Evolutionary conservation across 2,797 vertebrate species (phyloP), one percentile per base, ranked within the genome.

Genomic region (Ceryle rudis): DNA sequence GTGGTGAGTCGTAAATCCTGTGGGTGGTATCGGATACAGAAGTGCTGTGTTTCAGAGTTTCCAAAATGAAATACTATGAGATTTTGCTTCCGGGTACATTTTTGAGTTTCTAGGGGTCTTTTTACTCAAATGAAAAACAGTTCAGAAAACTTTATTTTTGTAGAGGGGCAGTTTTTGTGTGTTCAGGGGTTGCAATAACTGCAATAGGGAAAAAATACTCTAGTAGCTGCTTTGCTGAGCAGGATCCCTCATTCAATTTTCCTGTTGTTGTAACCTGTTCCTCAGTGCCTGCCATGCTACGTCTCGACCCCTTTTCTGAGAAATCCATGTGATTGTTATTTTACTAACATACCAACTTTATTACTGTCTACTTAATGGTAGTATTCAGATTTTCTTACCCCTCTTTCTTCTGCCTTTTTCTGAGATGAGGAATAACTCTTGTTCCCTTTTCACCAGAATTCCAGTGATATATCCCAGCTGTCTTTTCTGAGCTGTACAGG

Each of bases 261-360:
- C 31, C 28, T 72, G 22, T 49, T 67, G 39, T 42, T 52, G 11
- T 69, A 18, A 44, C 8, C 25, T 72, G 7, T 73, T 83, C 39
- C 26, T 86, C 39, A 42, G 35, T 42, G 57, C 8, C 11, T 66
- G 15, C 31, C 1, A 3, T 78, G 42, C 23, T 0, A 0, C 47
- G 8, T 65, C 35, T 61, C 79, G 51, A 67, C 70, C 4, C 11
- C 61, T 67, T 71, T 73, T 74, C 39, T 75, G 71, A 71, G 52
- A 37, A 55, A 74, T 71, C 42, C 31, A 11, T 0, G 5, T 1
- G 2, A 84, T n/a, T 75, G 33, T 73, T 71, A 0, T 66, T 26
- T 70, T 72, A 66, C 31, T 39, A 18, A 80, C 79, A 66, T 17
- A 71, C 11, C 51, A 14, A 29, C 52, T 84, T 55, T 81, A 29